phyloP scores from a whole-genome alignment of 2,113 vertebrate species.

The Dicentrarchus labrax region DNA sequence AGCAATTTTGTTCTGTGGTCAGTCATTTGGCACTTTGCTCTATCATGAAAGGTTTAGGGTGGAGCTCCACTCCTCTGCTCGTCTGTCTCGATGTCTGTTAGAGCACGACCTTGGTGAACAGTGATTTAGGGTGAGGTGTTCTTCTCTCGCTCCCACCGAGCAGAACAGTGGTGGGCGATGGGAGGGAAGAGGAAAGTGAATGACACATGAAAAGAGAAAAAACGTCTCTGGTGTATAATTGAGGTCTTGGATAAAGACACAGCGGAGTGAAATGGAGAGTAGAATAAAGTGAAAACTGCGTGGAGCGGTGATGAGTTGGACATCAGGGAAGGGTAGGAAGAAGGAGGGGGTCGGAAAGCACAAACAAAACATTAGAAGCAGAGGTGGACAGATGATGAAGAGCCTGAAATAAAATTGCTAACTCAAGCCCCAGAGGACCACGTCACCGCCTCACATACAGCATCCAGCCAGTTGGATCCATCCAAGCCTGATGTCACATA shows the following conservation, averaged over 20 bases:
- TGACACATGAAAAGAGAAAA: slow-evolving; percentile 26
- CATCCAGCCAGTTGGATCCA: slow-evolving; percentile 11
- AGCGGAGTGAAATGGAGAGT: slow-evolving; percentile 7
- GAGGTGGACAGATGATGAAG: slow-evolving; percentile 41
- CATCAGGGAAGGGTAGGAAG: slow-evolving; percentile 2
- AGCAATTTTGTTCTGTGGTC: slow-evolving; percentile 39
- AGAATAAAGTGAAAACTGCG: background rate
- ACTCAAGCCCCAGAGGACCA: slow-evolving; percentile 34
- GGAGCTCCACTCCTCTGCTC: slow-evolving; percentile 51
- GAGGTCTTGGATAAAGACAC: slow-evolving; percentile 43
- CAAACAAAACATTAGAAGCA: slow-evolving; percentile 48
- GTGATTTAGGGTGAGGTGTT: slow-evolving; percentile 55
- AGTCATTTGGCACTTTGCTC: slow-evolving; percentile 61
- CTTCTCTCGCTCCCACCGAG: slow-evolving; percentile 5
- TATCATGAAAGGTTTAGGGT: slow-evolving; percentile 64
- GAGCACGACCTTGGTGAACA: background rate
- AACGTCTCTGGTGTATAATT: slow-evolving; percentile 41
- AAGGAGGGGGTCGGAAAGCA: slow-evolving; percentile 12
- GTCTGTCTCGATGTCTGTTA: slow-evolving; percentile 35
- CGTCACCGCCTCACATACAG: slow-evolving; percentile 35
- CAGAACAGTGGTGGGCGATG: slow-evolving; percentile 14
- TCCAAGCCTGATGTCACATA: slow-evolving; percentile 46
- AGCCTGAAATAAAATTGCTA: slow-evolving; percentile 39
- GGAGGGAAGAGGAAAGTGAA: background rate
- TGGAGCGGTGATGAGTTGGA: slow-evolving; percentile 34